These are phyloP conservation scores for Prosopocoilus inquinatus DNA, from an alignment of 2,888 invertebrate species.

Conservation along the genomic window DNA sequence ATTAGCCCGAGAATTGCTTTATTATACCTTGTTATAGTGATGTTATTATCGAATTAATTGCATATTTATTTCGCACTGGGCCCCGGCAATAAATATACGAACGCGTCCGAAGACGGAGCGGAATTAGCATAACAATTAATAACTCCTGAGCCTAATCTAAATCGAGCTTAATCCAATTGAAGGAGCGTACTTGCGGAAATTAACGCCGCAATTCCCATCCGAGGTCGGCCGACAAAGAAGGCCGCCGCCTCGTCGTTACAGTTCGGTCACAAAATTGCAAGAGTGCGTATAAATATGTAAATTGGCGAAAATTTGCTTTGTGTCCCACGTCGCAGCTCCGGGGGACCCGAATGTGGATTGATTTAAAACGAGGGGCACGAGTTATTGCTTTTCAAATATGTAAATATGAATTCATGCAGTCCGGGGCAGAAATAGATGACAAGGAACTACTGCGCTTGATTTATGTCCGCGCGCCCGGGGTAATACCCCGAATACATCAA, in stretches of 20 bases:
- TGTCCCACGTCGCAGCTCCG: conserved; percentile 22
- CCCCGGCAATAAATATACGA: neutral
- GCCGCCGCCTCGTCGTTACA: conserved; percentile 22
- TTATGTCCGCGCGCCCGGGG: neutral
- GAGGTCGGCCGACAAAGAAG: neutral
- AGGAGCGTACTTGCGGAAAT: conserved; percentile 36
- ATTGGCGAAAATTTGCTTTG: conserved; percentile 19
- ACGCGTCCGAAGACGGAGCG: neutral
- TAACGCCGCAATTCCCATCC: conserved; percentile 28
- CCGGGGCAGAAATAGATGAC: conserved; percentile 2
- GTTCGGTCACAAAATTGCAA: conserved; percentile 28
- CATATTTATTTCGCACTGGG: neutral
- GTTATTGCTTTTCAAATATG: conserved; percentile 28
- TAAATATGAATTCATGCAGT: conserved; percentile 23
- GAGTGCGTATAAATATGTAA: conserved; percentile 34
- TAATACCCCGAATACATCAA: neutral
- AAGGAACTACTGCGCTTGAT: neutral
- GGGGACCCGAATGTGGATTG: conserved; percentile 22
- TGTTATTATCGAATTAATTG: neutral
- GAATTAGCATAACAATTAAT: conserved; percentile 36
- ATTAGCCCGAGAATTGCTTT: too few species aligned
- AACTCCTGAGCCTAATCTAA: conserved; percentile 33
- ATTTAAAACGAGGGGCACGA: conserved; percentile 25
- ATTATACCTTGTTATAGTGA: too few species aligned
- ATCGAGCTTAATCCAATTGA: conserved; percentile 36